Evolutionary conservation across 2,888 invertebrate genomes (phyloP), one percentile per base, ranked within the genome.

Genomic region (Steinernema hermaphroditum): DNA sequence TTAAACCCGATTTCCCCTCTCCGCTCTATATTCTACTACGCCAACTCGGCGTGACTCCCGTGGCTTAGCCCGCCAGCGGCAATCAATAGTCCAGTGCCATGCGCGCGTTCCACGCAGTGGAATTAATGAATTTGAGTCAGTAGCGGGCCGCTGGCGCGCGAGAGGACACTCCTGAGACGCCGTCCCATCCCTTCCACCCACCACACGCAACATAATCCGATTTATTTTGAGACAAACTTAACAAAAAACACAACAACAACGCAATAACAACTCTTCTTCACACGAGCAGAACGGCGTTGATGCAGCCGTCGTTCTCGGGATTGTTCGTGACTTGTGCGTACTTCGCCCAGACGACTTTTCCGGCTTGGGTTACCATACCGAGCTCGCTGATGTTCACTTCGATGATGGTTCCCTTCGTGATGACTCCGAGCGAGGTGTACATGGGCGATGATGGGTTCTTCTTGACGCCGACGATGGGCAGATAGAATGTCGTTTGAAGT

Each of bases 251-350:
- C 2, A 29, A 70, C 22, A 57, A 70, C 9, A 34, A 44, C 29
- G 68, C 19, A 27, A 70, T 6, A 41, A 46, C 37, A 29, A 69
- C n/a, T 9, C 62, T 41, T 91, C 91, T 41, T 91, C 91, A 97
- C 78, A 98, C 93, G 87, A 99, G 90, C 76, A 99, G 90, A 75
- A 99, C 94, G 87, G 97, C 96, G 90, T 99, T 99, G 75, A 99
- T 96, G 87, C 96, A 97, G 22, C 98, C 98, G 90, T 98, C 98
- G 89, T 98, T 98, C 88, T 98, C 98, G 0, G 98, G 98, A 89
- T 97, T 94, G 88, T 99, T 99, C 0, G 97, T 97, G 22, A 98
- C 96, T 89, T 82, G 98, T 0, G 98, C 98, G 87, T 95, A 98
- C 90, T 99, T 98, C 74, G 97, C 98, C 98, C 98, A 98, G 0